Conservation (phyloP, 2,888 invertebrate species). For the Lithosia quadra region DNA sequence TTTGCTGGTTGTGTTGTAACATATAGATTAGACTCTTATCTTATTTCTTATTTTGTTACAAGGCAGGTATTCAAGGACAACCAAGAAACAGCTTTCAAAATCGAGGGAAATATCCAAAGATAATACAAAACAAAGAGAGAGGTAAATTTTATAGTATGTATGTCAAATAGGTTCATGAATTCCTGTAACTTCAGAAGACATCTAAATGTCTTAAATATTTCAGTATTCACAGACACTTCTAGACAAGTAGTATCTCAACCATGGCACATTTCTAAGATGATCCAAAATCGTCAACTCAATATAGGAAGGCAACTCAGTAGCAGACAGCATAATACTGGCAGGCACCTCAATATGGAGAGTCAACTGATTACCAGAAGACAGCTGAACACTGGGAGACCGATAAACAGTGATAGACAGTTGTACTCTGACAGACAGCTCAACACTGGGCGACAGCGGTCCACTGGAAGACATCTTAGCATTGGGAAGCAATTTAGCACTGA, state of each 20-base stretch:
- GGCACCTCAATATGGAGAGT: conserved; percentile 10
- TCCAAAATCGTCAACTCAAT: conserved; percentile 55
- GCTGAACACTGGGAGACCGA: conserved; percentile 38
- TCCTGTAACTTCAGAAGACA: neutral
- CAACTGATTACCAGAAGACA: conserved; percentile 13
- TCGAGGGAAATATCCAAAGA: conserved; percentile 58
- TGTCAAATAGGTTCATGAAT: neutral
- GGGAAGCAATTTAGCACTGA: conserved; percentile 6
- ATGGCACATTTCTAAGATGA: conserved; percentile 44
- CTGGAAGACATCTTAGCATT: conserved; percentile 4
- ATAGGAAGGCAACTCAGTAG: conserved; percentile 48
- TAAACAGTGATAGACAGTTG: conserved; percentile 7
- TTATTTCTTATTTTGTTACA: conserved; percentile 27
- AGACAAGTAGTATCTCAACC: conserved; percentile 81
- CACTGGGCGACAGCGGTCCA: conserved; percentile 8
- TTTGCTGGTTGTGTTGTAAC: neutral
- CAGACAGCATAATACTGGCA: conserved; percentile 10
- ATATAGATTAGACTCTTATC: neutral
- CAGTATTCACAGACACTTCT: conserved; percentile 77
- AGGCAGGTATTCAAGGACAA: conserved; percentile 52
- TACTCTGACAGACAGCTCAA: conserved; percentile 14
- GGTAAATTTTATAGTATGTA: conserved; percentile 55
- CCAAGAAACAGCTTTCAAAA: conserved; percentile 55
- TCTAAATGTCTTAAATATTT: conserved; percentile 21
- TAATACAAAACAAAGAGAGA: conserved; percentile 62